Conservation (phyloP, 2,888 invertebrate species). For the Melieria crassipennis region DNA sequence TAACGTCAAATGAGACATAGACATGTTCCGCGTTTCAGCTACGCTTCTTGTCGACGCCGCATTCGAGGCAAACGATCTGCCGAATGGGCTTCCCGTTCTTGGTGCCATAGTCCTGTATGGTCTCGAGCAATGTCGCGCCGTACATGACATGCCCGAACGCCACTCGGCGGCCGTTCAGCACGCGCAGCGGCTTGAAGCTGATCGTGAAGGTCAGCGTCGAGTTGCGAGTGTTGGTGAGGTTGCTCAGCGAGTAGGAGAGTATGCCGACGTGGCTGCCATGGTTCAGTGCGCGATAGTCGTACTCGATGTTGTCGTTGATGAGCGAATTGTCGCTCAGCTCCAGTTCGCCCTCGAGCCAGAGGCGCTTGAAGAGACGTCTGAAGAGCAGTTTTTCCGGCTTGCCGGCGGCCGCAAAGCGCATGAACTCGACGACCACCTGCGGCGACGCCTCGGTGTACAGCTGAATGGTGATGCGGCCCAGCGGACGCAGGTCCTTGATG, state of each 20-base stretch:
- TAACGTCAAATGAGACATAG: too few species aligned
- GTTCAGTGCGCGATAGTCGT: slow-evolving; percentile 45
- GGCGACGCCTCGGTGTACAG: slow-evolving; percentile 55
- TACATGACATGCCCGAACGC: slow-evolving; percentile 54
- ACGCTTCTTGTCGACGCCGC: slow-evolving; percentile 41
- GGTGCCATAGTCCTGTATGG: slow-evolving; percentile 50
- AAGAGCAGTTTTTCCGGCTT: slow-evolving; percentile 39
- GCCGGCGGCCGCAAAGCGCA: slow-evolving; percentile 43
- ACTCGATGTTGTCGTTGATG: slow-evolving; percentile 40
- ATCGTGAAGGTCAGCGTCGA: slow-evolving; percentile 49
- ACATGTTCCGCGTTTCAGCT: neutral
- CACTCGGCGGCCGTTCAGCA: slow-evolving; percentile 53
- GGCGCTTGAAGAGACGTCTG: slow-evolving; percentile 48
- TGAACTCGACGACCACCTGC: slow-evolving; percentile 49
- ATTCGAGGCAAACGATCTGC: slow-evolving; percentile 47
- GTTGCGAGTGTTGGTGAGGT: slow-evolving; percentile 36
- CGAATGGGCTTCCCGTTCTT: slow-evolving; percentile 54
- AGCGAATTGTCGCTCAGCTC: slow-evolving; percentile 13
- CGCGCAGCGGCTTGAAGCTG: slow-evolving; percentile 51
- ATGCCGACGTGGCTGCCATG: slow-evolving; percentile 40
- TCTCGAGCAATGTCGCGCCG: slow-evolving; percentile 49
- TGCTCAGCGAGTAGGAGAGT: slow-evolving; percentile 44
- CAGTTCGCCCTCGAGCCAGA: slow-evolving; percentile 53
- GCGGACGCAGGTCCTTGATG: slow-evolving; percentile 44
- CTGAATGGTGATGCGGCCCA: slow-evolving; percentile 49